phyloP scores from a whole-genome alignment of 2,113 vertebrate genomes.

The Glaucomys volans region DNA sequence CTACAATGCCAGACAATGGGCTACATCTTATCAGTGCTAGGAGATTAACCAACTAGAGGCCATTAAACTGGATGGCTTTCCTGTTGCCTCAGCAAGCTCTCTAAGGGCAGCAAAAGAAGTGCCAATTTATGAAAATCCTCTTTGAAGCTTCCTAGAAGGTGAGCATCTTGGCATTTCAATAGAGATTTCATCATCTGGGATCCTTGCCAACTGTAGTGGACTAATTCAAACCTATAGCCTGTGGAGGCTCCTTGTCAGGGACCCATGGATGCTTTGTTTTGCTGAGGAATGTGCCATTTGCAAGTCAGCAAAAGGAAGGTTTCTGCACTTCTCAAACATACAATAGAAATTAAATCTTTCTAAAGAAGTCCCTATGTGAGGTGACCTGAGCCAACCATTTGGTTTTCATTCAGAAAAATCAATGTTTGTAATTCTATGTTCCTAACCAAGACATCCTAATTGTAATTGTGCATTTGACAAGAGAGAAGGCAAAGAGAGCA shows the following conservation, averaged over 20 bases:
- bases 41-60: constrained; percentile 39
- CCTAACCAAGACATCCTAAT: neutral
- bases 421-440: neutral
- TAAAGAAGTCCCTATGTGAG: neutral
- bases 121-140: neutral
- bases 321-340: constrained; percentile 17
- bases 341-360: neutral
- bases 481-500: neutral
- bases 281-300: neutral
- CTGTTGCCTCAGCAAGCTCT: neutral
- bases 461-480: neutral
- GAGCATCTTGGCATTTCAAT: neutral
- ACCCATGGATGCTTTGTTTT: neutral
- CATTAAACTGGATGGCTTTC: neutral
- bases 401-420: constrained; percentile 1
- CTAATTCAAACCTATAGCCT: constrained; percentile 5
- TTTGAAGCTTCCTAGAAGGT: neutral
- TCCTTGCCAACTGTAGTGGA: neutral
- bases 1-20: neutral
- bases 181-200: neutral
- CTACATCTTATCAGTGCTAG: neutral
- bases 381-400: neutral
- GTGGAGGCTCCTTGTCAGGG: neutral
- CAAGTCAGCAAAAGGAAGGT: constrained; percentile 39
- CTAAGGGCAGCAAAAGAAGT: neutral